Evolutionary conservation across 2,113 vertebrate species (phyloP).

Genomic region (Vireo altiloquus): DNA sequence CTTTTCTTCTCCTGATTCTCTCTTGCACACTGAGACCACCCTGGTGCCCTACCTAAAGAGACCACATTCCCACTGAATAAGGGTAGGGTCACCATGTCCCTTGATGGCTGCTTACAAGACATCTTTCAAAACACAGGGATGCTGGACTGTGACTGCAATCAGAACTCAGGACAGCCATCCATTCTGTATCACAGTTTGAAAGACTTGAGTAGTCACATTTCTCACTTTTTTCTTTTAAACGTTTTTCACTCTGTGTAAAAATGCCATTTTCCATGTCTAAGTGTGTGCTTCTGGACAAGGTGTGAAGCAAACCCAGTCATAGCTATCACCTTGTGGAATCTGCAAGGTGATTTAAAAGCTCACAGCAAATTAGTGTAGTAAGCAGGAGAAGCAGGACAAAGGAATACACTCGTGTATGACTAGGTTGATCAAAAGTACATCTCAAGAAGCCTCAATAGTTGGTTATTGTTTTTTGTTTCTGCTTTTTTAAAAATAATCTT

Average conservation of each 20-base stretch:
- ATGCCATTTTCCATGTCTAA: not conserved
- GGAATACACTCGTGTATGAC: not conserved
- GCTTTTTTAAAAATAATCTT: not conserved
- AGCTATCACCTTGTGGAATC: not conserved
- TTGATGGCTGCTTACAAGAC: not conserved
- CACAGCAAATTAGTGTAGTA: not conserved
- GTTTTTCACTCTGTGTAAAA: not conserved
- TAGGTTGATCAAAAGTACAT: not conserved
- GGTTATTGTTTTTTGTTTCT: not conserved
- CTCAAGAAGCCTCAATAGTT: not conserved
- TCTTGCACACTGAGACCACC: not conserved
- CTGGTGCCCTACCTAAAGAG: not conserved
- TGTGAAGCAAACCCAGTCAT: fast-evolving
- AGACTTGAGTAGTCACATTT: not conserved
- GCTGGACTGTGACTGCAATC: not conserved
- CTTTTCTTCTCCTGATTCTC: not conserved
- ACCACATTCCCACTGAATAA: not conserved
- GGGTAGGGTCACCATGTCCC: not conserved
- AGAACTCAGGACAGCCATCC: not conserved
- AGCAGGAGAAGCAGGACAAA: not conserved
- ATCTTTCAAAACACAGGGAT: not conserved
- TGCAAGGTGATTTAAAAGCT: not conserved
- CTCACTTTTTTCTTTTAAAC: not conserved
- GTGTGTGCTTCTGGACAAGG: not conserved
- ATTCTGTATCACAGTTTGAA: not conserved